These are phyloP conservation scores for Oophaga pumilio DNA, from an alignment of 2,113 vertebrate genomes.

Conservation along the genomic window DNA sequence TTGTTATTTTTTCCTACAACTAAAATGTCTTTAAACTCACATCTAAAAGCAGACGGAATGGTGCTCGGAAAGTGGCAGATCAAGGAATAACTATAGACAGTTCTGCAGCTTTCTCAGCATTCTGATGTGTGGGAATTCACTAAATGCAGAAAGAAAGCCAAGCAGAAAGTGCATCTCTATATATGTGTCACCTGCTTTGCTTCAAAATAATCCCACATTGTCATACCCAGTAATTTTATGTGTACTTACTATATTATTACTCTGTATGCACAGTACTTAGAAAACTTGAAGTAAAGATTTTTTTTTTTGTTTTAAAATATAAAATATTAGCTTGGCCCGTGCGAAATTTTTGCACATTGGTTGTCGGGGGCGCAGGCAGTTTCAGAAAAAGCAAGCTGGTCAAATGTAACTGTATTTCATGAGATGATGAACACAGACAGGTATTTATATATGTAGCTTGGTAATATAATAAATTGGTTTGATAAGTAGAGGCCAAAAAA, in stretches of 20 bases:
- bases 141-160: constrained; percentile 55
- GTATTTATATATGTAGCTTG: no score
- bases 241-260: constrained; percentile 24
- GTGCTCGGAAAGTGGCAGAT: constrained; percentile 58
- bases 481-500: no score
- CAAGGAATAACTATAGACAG: constrained; percentile 59
- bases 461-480: no score
- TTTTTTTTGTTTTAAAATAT: neutral
- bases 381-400: no score
- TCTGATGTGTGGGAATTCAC: constrained; percentile 54
- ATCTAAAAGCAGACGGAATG: constrained; percentile 50
- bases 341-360: no score
- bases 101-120: constrained; percentile 35
- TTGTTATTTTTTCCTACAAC: constrained; percentile 49
- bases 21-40: constrained; percentile 53
- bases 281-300: neutral
- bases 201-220: constrained; percentile 20
- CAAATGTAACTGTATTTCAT: no score
- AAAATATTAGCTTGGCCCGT: no score
- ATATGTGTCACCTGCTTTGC: constrained; percentile 25
- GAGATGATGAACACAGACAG: no score
- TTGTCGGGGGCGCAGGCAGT: no score
- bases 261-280: neutral
- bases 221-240: constrained; percentile 15
- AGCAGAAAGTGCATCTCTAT: constrained; percentile 38